Evolutionary conservation across 2,888 invertebrate genomes (phyloP), one percentile per base, ranked within the genome.

Genomic region (Nephrotoma guestfalica): DNA sequence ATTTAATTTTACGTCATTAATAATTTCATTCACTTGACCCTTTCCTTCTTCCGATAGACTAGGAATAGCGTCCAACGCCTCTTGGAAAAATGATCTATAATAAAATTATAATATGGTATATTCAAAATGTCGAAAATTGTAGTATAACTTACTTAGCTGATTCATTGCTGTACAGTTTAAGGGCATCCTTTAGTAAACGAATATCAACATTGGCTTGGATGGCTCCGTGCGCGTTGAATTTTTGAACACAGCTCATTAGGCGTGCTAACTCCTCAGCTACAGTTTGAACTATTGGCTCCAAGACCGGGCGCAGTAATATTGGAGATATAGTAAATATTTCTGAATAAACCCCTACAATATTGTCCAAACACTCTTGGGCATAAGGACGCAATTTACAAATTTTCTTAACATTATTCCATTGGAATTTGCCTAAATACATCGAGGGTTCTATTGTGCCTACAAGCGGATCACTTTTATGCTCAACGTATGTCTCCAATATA

Each of bases 391-490:
- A 94, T 90, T 97, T 96, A 5, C 94, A 94, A 0, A 96, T 95
- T 86, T 94, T 93, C 18, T 85, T 86, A 88, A 96, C 95, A 0
- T 94, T 94, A 89, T 96, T 95, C 95, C 97, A 97, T 90, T 96
- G 96, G 90, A 97, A 96, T 87, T 95, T 93, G 0, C 97, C 98
- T 90, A 97, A 93, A 91, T 98, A 98, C 98, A 99, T 98, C 88
- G 97, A 97, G 6, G 97, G 97, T 91, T 99, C 98, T 88, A 99
- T 97, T 6, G 96, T 97, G n/a, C 98, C 98, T 41, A 98, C 97
- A 11, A 99, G 93, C 0, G 98, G 98, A 92, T 98, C 98, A 84
- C 97, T 96, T 90, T 98, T 98, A 89, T 96, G 96, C 90, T 98
- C 98, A 86, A 97, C 92, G 90, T 96, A 97, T 2, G 95, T 95